Evolutionary conservation across 1,140 invertebrate genomes (phyloP), one percentile per base, ranked within the genome.

Genomic region (Heliconius nattereri): DNA sequence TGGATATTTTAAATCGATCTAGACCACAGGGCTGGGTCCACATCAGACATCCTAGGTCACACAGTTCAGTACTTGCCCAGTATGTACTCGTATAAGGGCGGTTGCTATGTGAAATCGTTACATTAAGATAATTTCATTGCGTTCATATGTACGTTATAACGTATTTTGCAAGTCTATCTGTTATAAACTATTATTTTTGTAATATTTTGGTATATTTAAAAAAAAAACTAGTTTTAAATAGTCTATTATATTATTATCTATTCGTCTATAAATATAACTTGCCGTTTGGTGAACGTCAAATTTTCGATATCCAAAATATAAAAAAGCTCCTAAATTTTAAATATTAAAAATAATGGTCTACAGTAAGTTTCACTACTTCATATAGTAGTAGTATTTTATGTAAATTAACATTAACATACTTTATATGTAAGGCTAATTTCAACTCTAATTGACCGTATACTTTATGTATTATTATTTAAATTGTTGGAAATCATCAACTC

Each of bases 31-130:
- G 71, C 79, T 76, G 79, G 78, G 77, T 71, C 13, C 23, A 66
- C 60, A 26, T 66, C 66, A 80, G 70, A 83, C 81, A 84, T 84
- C 83, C 83, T 83, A 83, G 81, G 83, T 80, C 79, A 73, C 20
- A 71, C 40, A 52, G 78, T 81, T 72, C 73, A 73, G 71, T 37
- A 78, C 71, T 32, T 74, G 73, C 54, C 54, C 71, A 71, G 19
- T 76, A 71, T 79, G 60, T 81, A 35, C 32, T 35, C 32, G 32
- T 35, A 71, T 74, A 37, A 84, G 74, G 78, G 60, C 72, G 77
- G 71, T 66, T 77, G 35, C 54, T 54, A 80, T 66, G 60, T n/a
- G 60, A 66, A 23, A 66, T 66, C 2, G 9, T 26, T 66, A 9
- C 13, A 45, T 45, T 16, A n/a, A 60, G 20, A 23, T 60, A 26